A percentile compares a stretch with the other conserved stretches of the same genome.
Conservation (phyloP, 2,113 vertebrate genomes). For the Falcunculus frontatus region DNA sequence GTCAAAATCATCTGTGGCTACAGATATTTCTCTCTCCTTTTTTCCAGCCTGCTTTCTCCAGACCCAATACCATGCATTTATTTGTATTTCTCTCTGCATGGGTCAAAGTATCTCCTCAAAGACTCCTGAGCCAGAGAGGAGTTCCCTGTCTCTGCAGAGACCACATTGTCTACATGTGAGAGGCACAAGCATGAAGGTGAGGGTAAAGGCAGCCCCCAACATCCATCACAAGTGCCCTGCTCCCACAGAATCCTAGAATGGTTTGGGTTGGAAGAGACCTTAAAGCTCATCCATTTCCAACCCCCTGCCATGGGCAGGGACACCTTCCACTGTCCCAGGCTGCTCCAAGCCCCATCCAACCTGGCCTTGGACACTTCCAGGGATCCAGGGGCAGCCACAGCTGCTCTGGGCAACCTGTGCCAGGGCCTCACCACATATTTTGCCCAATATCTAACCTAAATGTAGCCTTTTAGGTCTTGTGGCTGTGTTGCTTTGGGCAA, state of each 20-base stretch:
- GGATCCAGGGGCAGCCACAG: background rate
- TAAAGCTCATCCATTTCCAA: background rate
- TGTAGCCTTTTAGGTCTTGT: background rate
- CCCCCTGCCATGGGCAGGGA: background rate
- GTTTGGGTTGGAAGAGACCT: background rate
- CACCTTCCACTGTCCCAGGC: rapidly evolving
- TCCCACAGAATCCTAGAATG: background rate
- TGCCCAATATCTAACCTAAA: background rate
- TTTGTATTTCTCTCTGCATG: background rate
- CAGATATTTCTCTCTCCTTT: background rate
- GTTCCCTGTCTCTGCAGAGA: background rate
- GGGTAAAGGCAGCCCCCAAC: background rate
- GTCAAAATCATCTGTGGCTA: background rate
- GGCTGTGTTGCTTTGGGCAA: background rate
- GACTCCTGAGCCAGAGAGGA: background rate
- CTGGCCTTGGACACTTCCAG: background rate
- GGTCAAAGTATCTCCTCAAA: background rate
- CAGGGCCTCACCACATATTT: background rate
- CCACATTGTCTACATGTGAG: background rate
- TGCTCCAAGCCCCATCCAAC: rapidly evolving
- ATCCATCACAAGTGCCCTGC: background rate
- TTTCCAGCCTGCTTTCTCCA: background rate
- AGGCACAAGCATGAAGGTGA: rapidly evolving
- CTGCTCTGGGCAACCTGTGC: background rate
- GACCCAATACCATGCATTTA: background rate